phyloP scores from a whole-genome alignment of 2,797 vertebrate genomes.

The Schizopygopsis malacanthus region DNA sequence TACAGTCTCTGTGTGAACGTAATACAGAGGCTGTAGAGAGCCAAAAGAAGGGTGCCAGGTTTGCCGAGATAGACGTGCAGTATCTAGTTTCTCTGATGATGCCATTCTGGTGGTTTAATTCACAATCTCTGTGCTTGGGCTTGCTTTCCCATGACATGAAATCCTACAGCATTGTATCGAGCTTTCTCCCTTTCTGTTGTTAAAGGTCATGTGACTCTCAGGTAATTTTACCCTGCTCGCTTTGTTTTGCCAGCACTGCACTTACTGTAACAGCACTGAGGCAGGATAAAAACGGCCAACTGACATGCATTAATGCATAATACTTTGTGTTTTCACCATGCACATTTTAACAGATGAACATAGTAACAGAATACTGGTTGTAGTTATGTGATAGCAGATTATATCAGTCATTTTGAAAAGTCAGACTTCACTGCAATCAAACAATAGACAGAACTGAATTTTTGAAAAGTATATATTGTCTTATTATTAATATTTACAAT shows the following conservation, averaged over 20 bases:
- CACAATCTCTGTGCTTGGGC: slow-evolving; percentile 5
- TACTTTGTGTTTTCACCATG: background rate
- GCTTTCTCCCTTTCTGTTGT: slow-evolving; percentile 13
- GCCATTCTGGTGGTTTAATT: slow-evolving; percentile 29
- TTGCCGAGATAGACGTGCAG: slow-evolving; percentile 18
- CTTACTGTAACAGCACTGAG: background rate
- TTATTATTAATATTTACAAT: background rate
- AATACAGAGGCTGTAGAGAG: background rate
- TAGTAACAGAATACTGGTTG: background rate
- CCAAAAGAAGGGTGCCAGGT: slow-evolving; percentile 18
- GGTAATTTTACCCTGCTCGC: slow-evolving; percentile 9
- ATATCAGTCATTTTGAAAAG: background rate
- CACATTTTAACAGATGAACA: background rate
- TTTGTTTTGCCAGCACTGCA: slow-evolving; percentile 24
- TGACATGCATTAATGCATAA: background rate
- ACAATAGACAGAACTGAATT: background rate
- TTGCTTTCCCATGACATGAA: slow-evolving; percentile 39
- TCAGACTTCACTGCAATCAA: too few species aligned
- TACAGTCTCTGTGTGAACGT: slow-evolving; percentile 15
- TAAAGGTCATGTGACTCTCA: slow-evolving; percentile 37
- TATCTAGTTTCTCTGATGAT: slow-evolving; percentile 30
- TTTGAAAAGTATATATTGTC: background rate
- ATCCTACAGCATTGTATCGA: slow-evolving; percentile 15
- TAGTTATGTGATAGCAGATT: background rate
- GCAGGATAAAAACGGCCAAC: background rate